These are phyloP conservation scores for Varanus salvator DNA, from an alignment of 2,113 vertebrate genomes.

Conservation along the genomic window DNA sequence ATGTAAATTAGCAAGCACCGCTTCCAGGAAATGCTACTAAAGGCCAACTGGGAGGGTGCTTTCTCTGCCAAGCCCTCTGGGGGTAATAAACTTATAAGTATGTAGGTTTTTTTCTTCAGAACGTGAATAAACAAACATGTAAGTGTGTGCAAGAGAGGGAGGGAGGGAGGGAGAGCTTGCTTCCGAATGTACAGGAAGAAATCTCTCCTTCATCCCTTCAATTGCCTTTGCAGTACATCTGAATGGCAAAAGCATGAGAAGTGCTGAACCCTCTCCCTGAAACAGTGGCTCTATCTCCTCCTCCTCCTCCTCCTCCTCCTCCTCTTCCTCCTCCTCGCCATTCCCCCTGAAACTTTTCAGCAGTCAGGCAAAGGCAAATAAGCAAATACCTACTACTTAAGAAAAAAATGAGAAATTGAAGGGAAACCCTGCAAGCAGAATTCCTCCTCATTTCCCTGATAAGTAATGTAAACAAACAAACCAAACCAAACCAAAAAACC, in stretches of 20 bases:
- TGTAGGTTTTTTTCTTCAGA: accelerated
- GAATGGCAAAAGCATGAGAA: too few relatives aligned
- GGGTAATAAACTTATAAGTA: accelerated
- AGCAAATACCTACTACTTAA: too few relatives aligned
- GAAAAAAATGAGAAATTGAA: not conserved
- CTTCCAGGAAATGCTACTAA: not conserved
- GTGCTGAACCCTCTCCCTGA: too few relatives aligned
- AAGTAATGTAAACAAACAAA: not conserved
- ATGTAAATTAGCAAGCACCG: not conserved
- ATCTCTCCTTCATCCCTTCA: not conserved
- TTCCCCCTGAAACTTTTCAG: too few relatives aligned
- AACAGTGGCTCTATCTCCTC: too few relatives aligned
- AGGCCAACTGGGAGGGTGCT: accelerated
- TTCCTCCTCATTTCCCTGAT: not conserved
- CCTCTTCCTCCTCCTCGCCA: too few relatives aligned
- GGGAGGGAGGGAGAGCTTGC: not conserved
- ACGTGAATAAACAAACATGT: not conserved
- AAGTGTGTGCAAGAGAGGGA: too few relatives aligned
- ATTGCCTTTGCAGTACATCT: too few relatives aligned
- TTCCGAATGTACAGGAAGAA: not conserved
- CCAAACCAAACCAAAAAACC: too few relatives aligned
- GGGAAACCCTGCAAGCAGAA: not conserved
- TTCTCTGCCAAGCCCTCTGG: accelerated
- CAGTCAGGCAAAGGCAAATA: too few relatives aligned
- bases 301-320: too few relatives aligned